Evolutionary conservation across 2,797 vertebrate genomes (phyloP), one percentile per base, ranked within the genome.

Genomic region (Urocyon cinereoargenteus): DNA sequence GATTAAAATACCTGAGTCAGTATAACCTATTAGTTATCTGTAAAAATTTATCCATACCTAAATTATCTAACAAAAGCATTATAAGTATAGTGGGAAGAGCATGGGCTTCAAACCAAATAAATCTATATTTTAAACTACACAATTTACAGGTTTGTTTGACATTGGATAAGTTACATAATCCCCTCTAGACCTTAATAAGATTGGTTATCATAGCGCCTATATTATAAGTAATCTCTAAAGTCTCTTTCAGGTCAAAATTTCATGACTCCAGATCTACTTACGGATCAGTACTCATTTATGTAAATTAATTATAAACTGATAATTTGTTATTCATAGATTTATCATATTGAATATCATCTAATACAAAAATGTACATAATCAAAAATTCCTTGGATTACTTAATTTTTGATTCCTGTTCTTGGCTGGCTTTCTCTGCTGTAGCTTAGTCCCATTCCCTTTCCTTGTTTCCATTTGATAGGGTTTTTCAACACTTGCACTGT

Each of bases 51-150:
- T 77, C 68, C 16, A 31, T 45, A 93, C 31, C 53, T 83, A 93
- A 68, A 82, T 93, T 45, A 68, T 53, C 22, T 86, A 68, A 83
- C 34, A 75, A 86, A 75, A 34, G 53, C 28, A 86, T 21, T 66
- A n/a, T 66, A 36, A 19, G 31, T 73, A 21, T 62, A 93, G 34
- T 77, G 59, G 82, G 68, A 83, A 55, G 61, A 62, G 40, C 45
- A 77, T 75, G 22, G 40, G 57, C 8, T 86, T 82, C 36, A 40
- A 53, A 77, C 59, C 34, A 62, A 90, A 70, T 64, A 72, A 92
- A 90, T 62, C 45, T 93, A 91, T 13, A 64, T 90, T 82, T 93
- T 93, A 93, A 95, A n/a, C 66, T 36, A 66, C 12, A 75, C n/a
- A 92, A 55, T 3, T 59, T 86, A 91, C 0, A 81, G 88, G 77